Evolutionary conservation across 2,797 vertebrate genomes (phyloP), one percentile per base, ranked within the genome.

Genomic region (Notolabrus celidotus): DNA sequence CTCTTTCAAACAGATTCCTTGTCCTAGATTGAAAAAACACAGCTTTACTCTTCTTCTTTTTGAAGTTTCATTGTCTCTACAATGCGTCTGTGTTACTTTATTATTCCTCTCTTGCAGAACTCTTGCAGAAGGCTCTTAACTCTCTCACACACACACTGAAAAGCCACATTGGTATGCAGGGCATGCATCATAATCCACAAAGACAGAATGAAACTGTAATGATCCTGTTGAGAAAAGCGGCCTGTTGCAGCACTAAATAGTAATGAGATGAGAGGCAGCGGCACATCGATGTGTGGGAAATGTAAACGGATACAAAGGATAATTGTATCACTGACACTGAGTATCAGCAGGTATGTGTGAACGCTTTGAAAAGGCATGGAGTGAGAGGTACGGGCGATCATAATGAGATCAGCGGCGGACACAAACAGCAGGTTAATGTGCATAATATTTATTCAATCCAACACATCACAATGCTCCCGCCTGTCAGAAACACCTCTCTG

Each of bases 161-260:
- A 64, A 73, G 25, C 34, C 10, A 15, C 9, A 38, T 61, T 62
- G 54, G 50, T 65, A 79, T 74, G 66, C 51, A 34, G 16, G 47
- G 10, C 31, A 38, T 49, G 34, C 19, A 17, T 19, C 27, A 22
- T 15, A 25, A 68, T 54, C 56, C 61, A 60, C 77, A 62, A 51
- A 68, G 53, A 58, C 49, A 16, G 39, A 74, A 60, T 54, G 5
- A 77, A 76, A 38, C 33, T 34, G 52, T 71, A 67, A 84, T 29
- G 62, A 76, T 74, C 46, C 53, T 43, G 64, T 19, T 45, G 53
- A 67, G 60, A n/a, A n/a, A n/a, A n/a, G n/a, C n/a, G 19, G n/a
- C 27, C 34, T 36, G 23, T 34, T 20, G 49, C 27, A 41, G 41
- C 49, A 60, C 19, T 38, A 70, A 74, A 70, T 3, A 43, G 15